Evolutionary conservation across 2,797 vertebrate genomes (phyloP), one percentile per base, ranked within the genome.

Genomic region (Acipenser ruthenus): DNA sequence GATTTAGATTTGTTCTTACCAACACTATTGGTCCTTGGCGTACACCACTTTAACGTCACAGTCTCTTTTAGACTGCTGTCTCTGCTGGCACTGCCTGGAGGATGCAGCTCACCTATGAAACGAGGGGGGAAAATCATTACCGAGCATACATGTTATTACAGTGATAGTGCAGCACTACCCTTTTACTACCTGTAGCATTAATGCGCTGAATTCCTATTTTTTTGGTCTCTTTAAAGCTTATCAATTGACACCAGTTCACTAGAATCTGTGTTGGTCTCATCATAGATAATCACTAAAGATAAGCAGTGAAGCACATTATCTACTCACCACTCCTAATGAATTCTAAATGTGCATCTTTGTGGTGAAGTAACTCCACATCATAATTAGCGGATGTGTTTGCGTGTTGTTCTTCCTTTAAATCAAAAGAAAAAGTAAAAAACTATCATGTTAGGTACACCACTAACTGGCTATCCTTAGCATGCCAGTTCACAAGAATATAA

Each of bases 321-420:
- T 61, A 87, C 94, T 75, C 73, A 99, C 97, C 94, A 68, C 93
- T 98, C 84, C 95, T 98, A 64, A 95, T 84, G 81, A 98, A 97
- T 78, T 99, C 97, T 68, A 97, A 84, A 0, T 99, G 97, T 50
- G 96, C 97, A 60, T 99, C 96, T 78, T 88, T 91, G 86, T 99
- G 96, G 84, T 99, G 97, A 75, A 99, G 92, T 2, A 99, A 91
- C 72, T 99, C 97, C 10, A 99, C 97, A 59, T 99, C 97, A 1
- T 99, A 99, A 84, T 99, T 99, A 68, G 97, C 97, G 1, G 97
- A 99, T 4, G 97, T 99, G 82, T 99, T 99, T 68, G 97, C 97
- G 63, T 99, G 97, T 55, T 99, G 97, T 78, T 99, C 97, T 86
- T 99, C 97, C 97, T 99, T 92, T 68, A 83, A 81, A 70, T 52